Percentiles rank a stretch among this genome's conserved stretches.
Evolutionary conservation across 2,888 invertebrate species (phyloP).

Genomic region (Cryptus armator): DNA sequence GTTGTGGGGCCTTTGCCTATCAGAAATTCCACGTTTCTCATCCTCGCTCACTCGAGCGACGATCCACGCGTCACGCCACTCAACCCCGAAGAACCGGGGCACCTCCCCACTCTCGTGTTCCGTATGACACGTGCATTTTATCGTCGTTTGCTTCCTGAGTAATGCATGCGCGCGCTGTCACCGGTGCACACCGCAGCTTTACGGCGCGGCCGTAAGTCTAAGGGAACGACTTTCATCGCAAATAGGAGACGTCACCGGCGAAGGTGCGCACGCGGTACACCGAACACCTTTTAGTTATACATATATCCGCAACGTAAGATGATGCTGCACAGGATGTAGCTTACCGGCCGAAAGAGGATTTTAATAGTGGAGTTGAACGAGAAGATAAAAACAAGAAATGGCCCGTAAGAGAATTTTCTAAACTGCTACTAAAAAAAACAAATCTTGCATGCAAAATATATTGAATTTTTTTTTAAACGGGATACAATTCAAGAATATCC

Average conservation of each 20-base stretch:
- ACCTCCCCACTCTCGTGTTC: not conserved
- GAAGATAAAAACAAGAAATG: not conserved
- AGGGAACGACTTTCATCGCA: constrained; percentile 49
- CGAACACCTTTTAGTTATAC: not conserved
- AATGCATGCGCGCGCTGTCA: constrained; percentile 52
- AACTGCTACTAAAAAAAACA: not conserved
- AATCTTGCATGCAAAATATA: not conserved
- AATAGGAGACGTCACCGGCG: constrained; percentile 30
- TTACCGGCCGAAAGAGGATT: not conserved
- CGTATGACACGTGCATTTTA: constrained; percentile 73
- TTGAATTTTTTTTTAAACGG: not conserved
- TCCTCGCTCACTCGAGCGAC: constrained; percentile 55
- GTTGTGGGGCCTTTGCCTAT: constrained; percentile 63
- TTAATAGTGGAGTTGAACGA: constrained; percentile 4
- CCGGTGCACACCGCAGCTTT: constrained; percentile 37
- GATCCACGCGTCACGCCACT: constrained; percentile 52
- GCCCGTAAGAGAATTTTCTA: not conserved
- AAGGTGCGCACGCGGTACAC: constrained; percentile 7
- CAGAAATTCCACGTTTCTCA: constrained; percentile 24
- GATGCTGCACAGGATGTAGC: constrained; percentile 24
- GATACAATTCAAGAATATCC: constrained; percentile 1
- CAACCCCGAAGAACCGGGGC: constrained; percentile 34
- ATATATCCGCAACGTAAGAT: constrained; percentile 10
- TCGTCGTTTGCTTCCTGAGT: constrained; percentile 65
- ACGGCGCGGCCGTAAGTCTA: constrained; percentile 43